These are phyloP conservation scores for Acrobasis repandana DNA, from an alignment of 2,888 invertebrate species.

Conservation along the genomic window DNA sequence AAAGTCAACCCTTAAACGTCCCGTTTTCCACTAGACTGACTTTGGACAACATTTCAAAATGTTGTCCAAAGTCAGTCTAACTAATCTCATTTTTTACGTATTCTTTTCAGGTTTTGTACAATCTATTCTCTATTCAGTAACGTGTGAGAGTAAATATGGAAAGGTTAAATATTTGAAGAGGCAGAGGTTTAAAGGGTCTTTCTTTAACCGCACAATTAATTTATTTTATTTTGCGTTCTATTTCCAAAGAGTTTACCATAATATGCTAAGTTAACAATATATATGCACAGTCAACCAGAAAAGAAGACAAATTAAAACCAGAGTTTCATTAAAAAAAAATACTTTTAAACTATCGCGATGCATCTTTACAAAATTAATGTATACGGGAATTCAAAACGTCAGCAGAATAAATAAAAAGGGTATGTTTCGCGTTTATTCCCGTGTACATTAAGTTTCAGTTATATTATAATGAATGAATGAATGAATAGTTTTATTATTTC, in stretches of 20 bases:
- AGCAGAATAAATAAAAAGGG: too few relatives aligned
- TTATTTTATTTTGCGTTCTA: slow-evolving; percentile 40
- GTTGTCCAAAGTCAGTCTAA: too few relatives aligned
- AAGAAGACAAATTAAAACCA: too few relatives aligned
- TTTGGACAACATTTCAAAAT: slow-evolving; percentile 2
- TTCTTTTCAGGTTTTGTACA: slow-evolving; percentile 9
- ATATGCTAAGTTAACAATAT: not conserved
- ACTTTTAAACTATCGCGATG: too few relatives aligned
- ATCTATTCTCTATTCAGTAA: slow-evolving; percentile 24
- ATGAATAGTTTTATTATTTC: too few relatives aligned
- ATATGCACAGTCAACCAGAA: not conserved
- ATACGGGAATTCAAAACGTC: too few relatives aligned
- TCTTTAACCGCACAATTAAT: slow-evolving; percentile 42
- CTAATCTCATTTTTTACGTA: slow-evolving; percentile 8
- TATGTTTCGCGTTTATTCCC: too few relatives aligned
- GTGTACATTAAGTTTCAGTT: too few relatives aligned
- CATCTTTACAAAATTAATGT: too few relatives aligned
- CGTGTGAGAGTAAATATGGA: slow-evolving; percentile 39
- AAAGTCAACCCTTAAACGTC: slow-evolving; percentile 6
- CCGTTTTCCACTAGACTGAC: slow-evolving; percentile 7
- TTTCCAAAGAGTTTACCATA: not conserved
- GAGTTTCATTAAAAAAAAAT: too few relatives aligned
- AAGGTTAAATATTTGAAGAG: slow-evolving; percentile 47
- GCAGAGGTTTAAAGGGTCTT: slow-evolving; percentile 34
- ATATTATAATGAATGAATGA: too few relatives aligned